These are phyloP conservation scores for Scolopax bukidnonensis DNA, from an alignment of 2,797 vertebrate genomes.

Conservation along the genomic window DNA sequence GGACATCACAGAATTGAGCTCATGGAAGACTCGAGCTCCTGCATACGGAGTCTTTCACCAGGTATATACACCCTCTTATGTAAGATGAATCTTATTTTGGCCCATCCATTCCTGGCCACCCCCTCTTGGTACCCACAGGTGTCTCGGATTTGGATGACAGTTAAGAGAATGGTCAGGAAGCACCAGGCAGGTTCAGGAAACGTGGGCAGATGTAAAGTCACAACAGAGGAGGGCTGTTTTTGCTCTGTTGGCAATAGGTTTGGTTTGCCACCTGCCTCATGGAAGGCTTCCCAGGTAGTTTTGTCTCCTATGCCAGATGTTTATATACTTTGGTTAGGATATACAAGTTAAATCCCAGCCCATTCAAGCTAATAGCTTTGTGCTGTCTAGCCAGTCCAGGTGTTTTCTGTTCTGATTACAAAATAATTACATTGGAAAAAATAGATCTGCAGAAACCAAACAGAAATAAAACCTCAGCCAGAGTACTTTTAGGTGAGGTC, in stretches of 20 bases:
- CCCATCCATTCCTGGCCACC: rapidly evolving
- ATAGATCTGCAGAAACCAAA: neutral
- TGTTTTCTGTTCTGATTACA: neutral
- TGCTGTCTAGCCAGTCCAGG: neutral
- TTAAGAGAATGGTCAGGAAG: neutral
- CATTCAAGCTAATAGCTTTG: neutral
- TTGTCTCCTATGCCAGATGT: neutral
- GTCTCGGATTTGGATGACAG: neutral
- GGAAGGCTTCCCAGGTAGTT: neutral
- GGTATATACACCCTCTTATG: rapidly evolving
- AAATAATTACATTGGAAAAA: neutral
- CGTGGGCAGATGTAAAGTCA: rapidly evolving
- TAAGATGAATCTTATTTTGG: neutral
- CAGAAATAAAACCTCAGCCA: neutral
- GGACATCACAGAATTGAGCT: neutral
- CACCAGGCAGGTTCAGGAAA: rapidly evolving
- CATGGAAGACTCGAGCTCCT: rapidly evolving
- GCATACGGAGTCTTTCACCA: neutral
- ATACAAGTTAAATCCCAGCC: neutral
- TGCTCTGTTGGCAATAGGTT: neutral
- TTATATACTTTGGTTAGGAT: neutral
- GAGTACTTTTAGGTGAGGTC: neutral
- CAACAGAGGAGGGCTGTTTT: neutral
- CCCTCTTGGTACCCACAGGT: neutral
- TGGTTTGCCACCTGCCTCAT: neutral